These are phyloP conservation scores for Ischnura elegans DNA, from an alignment of 2,888 invertebrate species.

Conservation along the genomic window DNA sequence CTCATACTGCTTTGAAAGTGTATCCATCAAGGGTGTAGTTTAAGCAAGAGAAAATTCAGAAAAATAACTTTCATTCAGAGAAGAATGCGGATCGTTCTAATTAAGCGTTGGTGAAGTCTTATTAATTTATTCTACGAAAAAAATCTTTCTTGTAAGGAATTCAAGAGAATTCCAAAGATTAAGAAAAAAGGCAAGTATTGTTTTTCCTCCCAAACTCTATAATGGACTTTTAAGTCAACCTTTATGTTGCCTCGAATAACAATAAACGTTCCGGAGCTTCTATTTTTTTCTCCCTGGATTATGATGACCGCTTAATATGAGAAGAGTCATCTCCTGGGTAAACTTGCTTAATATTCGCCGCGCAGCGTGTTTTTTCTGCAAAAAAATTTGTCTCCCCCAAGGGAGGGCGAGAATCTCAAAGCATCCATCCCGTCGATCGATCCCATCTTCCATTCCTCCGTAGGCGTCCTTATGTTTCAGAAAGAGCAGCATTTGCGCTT, in stretches of 20 bases:
- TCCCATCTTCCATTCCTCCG: not conserved
- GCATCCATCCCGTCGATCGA: not conserved
- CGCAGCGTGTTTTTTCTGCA: not conserved
- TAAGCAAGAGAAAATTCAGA: no score
- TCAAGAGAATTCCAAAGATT: not conserved
- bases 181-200: not conserved
- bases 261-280: not conserved
- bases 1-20: no score
- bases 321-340: not conserved
- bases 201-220: not conserved
- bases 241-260: not conserved
- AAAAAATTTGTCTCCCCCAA: not conserved
- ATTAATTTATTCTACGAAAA: not conserved
- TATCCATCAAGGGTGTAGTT: no score
- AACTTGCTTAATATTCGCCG: not conserved
- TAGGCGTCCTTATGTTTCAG: conserved; percentile 31
- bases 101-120: no score
- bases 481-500: conserved; percentile 11
- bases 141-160: not conserved
- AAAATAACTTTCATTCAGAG: no score
- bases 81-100: no score
- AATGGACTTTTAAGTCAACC: not conserved
- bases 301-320: not conserved
- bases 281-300: not conserved
- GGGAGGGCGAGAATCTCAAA: not conserved